A percentile compares a stretch with the other conserved stretches of the same genome.
Conservation (phyloP, 2,888 invertebrate genomes). For the Zaprionus obscuricornis region DNA sequence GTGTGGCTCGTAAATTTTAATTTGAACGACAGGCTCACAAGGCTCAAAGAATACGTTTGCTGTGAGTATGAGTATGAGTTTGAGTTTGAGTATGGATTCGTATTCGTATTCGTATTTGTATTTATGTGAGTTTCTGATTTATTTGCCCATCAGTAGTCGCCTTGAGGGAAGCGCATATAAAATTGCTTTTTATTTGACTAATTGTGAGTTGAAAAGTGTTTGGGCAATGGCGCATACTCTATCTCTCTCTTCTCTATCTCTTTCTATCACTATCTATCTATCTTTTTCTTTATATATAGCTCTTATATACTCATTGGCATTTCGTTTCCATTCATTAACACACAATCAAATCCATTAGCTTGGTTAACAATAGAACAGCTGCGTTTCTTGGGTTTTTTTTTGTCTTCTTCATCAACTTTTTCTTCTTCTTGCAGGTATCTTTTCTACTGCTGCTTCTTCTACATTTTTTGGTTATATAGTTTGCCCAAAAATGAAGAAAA, state of each 20-base stretch:
- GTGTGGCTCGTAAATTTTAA: slow-evolving; percentile 80
- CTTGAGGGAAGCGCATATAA: slow-evolving; percentile 50
- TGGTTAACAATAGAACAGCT: slow-evolving; percentile 48
- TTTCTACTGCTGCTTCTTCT: neutral
- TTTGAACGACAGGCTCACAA: slow-evolving; percentile 64
- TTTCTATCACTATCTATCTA: neutral
- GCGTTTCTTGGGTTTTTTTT: slow-evolving; percentile 20
- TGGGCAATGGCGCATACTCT: slow-evolving; percentile 42
- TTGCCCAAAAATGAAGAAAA: slow-evolving; percentile 14
- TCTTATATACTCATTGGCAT: slow-evolving; percentile 24
- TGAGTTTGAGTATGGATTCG: too few relatives aligned
- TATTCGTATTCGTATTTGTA: slow-evolving; percentile 31
- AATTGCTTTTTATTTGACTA: slow-evolving; percentile 57
- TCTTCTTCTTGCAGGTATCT: slow-evolving; percentile 11
- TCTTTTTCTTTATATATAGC: neutral
- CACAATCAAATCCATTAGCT: slow-evolving; percentile 73
- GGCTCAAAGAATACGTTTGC: too few relatives aligned
- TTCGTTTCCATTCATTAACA: slow-evolving; percentile 67
- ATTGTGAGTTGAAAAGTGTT: slow-evolving; percentile 58
- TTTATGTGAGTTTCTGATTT: slow-evolving; percentile 77
- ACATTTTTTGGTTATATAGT: slow-evolving; percentile 20
- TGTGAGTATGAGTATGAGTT: too few relatives aligned
- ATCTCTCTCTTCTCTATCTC: neutral
- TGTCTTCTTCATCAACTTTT: neutral
- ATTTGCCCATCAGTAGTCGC: slow-evolving; percentile 75